Evolutionary conservation across 1,140 invertebrate species (phyloP), one percentile per base, ranked within the genome.

Genomic region (Ceratosolen fusciceps): DNA sequence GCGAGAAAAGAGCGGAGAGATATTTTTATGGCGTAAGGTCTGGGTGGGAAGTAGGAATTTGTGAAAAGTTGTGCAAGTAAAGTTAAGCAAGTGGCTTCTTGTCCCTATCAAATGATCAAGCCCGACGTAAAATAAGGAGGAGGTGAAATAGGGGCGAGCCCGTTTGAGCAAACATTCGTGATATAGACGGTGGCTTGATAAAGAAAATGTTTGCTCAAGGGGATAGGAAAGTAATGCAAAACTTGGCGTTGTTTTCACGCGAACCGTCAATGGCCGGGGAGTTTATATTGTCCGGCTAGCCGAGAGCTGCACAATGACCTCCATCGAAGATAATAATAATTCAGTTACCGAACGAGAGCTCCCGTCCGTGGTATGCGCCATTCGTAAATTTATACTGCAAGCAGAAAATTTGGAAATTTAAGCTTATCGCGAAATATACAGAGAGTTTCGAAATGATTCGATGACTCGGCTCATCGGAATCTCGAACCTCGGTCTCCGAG

Each of bases 381-480:
- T 62, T 62, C 58, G 21, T 62, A 62, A 62, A 62, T 62, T 62
- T 62, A 62, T 62, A 62, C 58, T 34, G 16, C 9, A 34, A 19
- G 1, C 29, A 62, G 19, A 62, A 52, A 52, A 16, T 52, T 52
- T 21, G 49, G 19, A 29, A n/a, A 62, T 62, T 62, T 62, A 34
- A 62, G 29, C 29, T 62, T 62, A 62, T 62, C 58, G 58, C 14
- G 34, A 19, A 62, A 62, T 62, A 3, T 62, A 62, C n/a, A n/a
- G n/a, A n/a, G 26, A 62, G 29, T 19, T 62, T 62, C 24, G 1
- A 62, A 62, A 62, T 62, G 12, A 62, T 62, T 62, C 58, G 29
- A 34, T 62, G 34, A 62, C 56, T 60, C 24, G 31, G 21, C 14
- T 26, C 4, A 10, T 29, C 4, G 56, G 21, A 60, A 29, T 60